These are phyloP conservation scores for Danio jaintianensis DNA, from an alignment of 2,797 vertebrate genomes.

Conservation along the genomic window DNA sequence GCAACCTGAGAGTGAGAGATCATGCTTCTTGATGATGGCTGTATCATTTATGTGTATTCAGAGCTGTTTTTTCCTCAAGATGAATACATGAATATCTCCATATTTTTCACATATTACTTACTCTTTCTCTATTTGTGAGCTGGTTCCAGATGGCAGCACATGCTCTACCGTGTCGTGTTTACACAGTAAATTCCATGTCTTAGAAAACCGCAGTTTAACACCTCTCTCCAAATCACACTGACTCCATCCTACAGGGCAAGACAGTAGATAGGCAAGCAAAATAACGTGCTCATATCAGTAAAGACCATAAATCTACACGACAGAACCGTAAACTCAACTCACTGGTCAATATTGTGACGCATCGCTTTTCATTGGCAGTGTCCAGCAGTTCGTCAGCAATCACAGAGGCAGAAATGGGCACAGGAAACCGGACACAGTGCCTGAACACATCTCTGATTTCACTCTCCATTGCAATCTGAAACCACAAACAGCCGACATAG, in stretches of 20 bases:
- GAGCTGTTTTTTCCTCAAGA: background rate
- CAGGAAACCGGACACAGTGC: conserved; percentile 66
- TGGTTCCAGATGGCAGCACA: conserved; percentile 57
- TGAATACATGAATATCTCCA: no score
- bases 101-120: conserved; percentile 48
- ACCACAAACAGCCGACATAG: conserved; percentile 24
- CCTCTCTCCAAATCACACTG: conserved; percentile 74
- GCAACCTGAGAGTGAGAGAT: conserved; percentile 54
- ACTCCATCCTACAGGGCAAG: conserved; percentile 75
- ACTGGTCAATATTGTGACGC: conserved; percentile 72
- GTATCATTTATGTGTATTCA: background rate
- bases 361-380: conserved; percentile 42
- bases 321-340: conserved; percentile 1
- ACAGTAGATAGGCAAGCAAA: background rate
- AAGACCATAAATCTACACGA: background rate
- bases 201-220: conserved; percentile 68
- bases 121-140: conserved; percentile 62
- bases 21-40: background rate
- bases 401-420: conserved; percentile 68
- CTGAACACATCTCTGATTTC: conserved; percentile 67
- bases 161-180: conserved; percentile 54
- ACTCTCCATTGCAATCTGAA: conserved; percentile 46
- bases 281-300: background rate
- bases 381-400: conserved; percentile 50
- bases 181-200: conserved; percentile 75